Base-by-base conservation (phyloP, 2,888 invertebrate species). In the Cheilosia grossa region DNA sequence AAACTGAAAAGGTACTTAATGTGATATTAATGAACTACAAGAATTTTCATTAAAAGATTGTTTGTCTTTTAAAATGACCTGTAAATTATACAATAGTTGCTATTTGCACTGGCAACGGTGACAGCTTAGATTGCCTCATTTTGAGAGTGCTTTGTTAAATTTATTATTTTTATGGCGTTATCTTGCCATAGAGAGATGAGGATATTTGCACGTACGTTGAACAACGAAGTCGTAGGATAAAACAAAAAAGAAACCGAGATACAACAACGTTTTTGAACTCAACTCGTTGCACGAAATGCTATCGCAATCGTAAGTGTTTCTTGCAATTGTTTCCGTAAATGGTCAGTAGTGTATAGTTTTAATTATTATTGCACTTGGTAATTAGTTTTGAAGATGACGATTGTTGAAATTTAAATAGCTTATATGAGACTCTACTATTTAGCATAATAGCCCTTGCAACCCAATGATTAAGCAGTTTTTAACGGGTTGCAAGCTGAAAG, bases 21-120 rank as follows among this genome's bases (percentile, higher is more conserved):
- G 93, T 92, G 93, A 93, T 94, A 94, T 94, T 94, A 94, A 94
- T 94, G 94, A 94, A 94, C 93, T 93, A 92, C 93, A 94, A 93
- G 94, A 94, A 94, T 90, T 94, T 94, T 94, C 93, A 94, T 94
- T 94, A 85, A 93, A 93, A 93, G 93, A 93, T 93, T 93, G 93
- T 93, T 93, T 93, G 93, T 93, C 93, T 93, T 93, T 93, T 93
- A 93, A 93, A 93, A 92, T 93, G 93, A 93, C 93, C 93, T 93
- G 93, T 93, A 93, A 93, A 93, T 93, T 93, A 93, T 93, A 91
- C 88, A 85, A 87, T 86, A 87, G 85, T 87, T 87, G 86, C 80
- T 74, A 47, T 75, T 79, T 59, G 49, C 54, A 59, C 30, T 67
- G 59, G 42, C 87, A 88, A 79, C 72, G 87, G 88, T 88, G 88